Percentiles rank a stretch among this genome's conserved stretches.
These are phyloP conservation scores for Rhagonycha fulva DNA, from an alignment of 2,888 invertebrate species.

Conservation along the genomic window DNA sequence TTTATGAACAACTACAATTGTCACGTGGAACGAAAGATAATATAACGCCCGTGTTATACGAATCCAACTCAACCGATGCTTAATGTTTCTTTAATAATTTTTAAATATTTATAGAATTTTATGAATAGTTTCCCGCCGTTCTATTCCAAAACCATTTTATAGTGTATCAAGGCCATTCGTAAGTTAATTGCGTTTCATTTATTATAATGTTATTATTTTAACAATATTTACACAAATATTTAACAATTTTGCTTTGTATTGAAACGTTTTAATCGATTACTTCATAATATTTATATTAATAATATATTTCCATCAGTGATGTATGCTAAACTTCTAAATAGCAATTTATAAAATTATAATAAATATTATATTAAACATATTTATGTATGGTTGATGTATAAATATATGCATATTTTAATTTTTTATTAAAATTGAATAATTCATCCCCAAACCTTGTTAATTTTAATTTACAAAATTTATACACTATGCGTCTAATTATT, in stretches of 20 bases:
- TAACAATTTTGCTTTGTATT: background rate
- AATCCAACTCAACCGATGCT: constrained; percentile 34
- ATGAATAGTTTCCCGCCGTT: background rate
- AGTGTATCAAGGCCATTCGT: background rate
- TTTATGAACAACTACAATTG: constrained; percentile 38
- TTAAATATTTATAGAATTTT: background rate
- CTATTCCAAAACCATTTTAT: background rate
- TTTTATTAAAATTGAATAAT: too few relatives aligned
- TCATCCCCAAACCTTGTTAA: too few relatives aligned
- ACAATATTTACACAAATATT: background rate
- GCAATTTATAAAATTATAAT: background rate
- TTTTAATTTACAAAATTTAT: too few relatives aligned
- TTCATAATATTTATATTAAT: background rate
- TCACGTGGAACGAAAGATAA: constrained; percentile 40
- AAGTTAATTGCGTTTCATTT: background rate
- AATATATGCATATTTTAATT: background rate
- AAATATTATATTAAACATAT: background rate
- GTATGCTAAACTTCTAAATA: background rate
- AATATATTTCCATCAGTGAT: background rate
- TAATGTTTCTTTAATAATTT: background rate
- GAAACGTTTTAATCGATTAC: background rate
- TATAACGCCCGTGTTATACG: constrained; percentile 43
- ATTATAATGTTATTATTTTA: background rate
- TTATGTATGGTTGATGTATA: background rate
- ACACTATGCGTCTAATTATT: too few relatives aligned